These are phyloP conservation scores for Melanostoma scalare DNA, from an alignment of 2,888 invertebrate genomes.

Conservation along the genomic window DNA sequence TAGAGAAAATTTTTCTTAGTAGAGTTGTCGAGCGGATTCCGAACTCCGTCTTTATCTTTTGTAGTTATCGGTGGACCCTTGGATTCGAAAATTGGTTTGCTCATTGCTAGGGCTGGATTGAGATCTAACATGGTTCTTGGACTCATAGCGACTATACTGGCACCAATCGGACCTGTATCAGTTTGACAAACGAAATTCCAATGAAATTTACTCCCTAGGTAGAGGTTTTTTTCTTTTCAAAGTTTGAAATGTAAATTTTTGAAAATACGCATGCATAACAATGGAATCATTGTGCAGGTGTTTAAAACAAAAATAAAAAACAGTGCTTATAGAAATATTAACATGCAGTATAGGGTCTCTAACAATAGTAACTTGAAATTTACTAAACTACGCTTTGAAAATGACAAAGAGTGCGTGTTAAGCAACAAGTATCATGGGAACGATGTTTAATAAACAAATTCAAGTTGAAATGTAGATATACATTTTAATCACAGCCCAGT, in stretches of 20 bases:
- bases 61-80: conserved; percentile 77
- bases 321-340: conserved; percentile 3
- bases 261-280: conserved; percentile 9
- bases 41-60: conserved; percentile 75
- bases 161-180: conserved; percentile 81
- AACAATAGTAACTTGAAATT: conserved; percentile 14
- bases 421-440: conserved; percentile 31
- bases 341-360: conserved; percentile 21
- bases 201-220: background rate
- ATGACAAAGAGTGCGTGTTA: conserved; percentile 47
- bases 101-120: conserved; percentile 82
- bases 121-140: conserved; percentile 81
- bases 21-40: conserved; percentile 74
- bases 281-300: conserved; percentile 2
- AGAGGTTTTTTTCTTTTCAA: background rate
- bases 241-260: background rate
- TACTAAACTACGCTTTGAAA: conserved; percentile 20
- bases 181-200: conserved; percentile 18
- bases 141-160: conserved; percentile 82
- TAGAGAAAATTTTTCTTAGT: conserved; percentile 76
- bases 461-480: conserved; percentile 50
- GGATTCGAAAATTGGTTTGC: conserved; percentile 81
- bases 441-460: background rate
- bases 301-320: conserved; percentile 3
- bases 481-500: conserved; percentile 63